phyloP scores from a whole-genome alignment of 2,113 vertebrate species.

The Pseudorasbora parva region DNA sequence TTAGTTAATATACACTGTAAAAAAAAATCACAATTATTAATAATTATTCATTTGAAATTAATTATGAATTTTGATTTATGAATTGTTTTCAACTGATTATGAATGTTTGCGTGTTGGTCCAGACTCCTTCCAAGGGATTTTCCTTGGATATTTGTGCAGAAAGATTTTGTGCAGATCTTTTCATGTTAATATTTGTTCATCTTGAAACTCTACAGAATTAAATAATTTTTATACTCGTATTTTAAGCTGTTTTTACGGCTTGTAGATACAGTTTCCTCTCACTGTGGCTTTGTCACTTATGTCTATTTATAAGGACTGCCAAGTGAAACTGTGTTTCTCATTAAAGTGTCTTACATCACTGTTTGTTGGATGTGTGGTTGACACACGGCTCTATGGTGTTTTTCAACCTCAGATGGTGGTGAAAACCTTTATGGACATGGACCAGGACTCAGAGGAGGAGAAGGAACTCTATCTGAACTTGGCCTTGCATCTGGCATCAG shows the following conservation, averaged over 20 bases:
- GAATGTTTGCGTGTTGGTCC: neutral
- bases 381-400: neutral
- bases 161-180: neutral
- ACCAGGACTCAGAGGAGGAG: slow-evolving; percentile 99
- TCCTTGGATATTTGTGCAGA: neutral
- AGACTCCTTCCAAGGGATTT: neutral
- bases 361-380: neutral
- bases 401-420: slow-evolving; percentile 90
- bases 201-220: slow-evolving; percentile 2
- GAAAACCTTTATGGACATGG: slow-evolving; percentile 99
- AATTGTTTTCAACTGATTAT: too few relatives aligned
- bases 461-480: slow-evolving; percentile 97
- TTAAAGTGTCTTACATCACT: slow-evolving; percentile 10
- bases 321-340: slow-evolving; percentile 21
- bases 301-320: slow-evolving; percentile 3
- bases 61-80: too few relatives aligned
- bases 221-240: neutral
- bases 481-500: slow-evolving; percentile 95
- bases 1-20: neutral
- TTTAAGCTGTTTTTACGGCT: slow-evolving; percentile 1
- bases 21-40: too few relatives aligned
- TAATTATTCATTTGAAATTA: neutral
- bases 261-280: neutral
- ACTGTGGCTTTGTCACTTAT: neutral
- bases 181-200: neutral